A percentile compares a stretch with the other conserved stretches of the same genome.
These are phyloP conservation scores for Kryptopterus vitreolus DNA, from an alignment of 2,797 vertebrate species.

Conservation along the genomic window DNA sequence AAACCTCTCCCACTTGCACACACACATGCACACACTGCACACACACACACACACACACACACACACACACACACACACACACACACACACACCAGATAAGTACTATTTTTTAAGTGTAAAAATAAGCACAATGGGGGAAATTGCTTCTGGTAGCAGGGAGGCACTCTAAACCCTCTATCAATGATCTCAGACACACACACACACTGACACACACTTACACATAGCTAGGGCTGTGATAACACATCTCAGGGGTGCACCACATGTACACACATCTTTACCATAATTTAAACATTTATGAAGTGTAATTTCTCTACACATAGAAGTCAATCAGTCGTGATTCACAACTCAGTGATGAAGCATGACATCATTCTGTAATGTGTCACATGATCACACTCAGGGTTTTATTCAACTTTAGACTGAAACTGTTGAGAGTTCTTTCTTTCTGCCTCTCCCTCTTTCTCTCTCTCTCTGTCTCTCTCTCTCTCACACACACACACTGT, in stretches of 20 bases:
- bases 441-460: background rate
- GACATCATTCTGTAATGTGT: background rate
- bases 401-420: no score
- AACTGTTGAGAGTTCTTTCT: no score
- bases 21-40: no score
- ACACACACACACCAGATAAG: background rate
- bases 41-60: no score
- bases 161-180: constrained; percentile 15
- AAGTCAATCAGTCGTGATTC: background rate
- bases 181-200: constrained; percentile 2
- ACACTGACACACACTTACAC: no score
- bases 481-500: background rate
- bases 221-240: background rate
- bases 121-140: constrained; percentile 32
- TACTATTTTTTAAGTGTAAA: background rate
- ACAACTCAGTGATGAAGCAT: background rate
- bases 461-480: background rate
- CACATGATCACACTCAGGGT: background rate
- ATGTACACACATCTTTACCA: background rate
- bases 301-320: background rate
- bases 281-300: background rate
- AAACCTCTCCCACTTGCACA: background rate
- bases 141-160: background rate
- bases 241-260: background rate
- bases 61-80: no score